Evolutionary conservation across 2,113 vertebrate species (phyloP).

Genomic region (Murina feae): DNA sequence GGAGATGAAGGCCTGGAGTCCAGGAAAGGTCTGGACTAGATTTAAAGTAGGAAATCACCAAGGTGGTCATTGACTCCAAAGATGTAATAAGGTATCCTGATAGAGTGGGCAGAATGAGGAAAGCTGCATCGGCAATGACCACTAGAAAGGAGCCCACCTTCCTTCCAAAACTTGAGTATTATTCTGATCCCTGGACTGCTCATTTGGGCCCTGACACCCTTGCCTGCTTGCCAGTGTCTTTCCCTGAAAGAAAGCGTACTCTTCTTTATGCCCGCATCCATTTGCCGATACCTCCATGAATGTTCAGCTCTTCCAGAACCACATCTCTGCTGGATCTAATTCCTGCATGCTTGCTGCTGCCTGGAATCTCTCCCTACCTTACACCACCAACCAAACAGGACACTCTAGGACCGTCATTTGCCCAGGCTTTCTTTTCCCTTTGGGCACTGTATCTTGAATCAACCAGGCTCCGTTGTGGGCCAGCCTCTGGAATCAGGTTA

Average conservation of each 20-base stretch:
- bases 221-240: background rate
- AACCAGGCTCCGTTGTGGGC: background rate
- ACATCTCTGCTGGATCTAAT: background rate
- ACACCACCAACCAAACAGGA: background rate
- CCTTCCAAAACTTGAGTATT: background rate
- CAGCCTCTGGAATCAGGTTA: background rate
- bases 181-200: background rate
- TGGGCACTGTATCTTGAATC: background rate
- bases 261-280: background rate
- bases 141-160: background rate
- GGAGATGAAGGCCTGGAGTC: background rate
- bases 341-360: background rate
- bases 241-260: background rate
- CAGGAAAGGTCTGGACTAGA: background rate
- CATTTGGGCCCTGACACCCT: background rate
- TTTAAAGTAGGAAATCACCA: background rate
- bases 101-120: background rate
- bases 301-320: background rate
- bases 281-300: background rate
- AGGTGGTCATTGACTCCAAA: background rate
- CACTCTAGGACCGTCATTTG: background rate
- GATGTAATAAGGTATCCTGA: background rate
- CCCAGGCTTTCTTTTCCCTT: background rate
- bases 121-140: background rate
- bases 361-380: background rate